Base-by-base conservation (phyloP, 2,797 vertebrate species). In the Danio kyathit region DNA sequence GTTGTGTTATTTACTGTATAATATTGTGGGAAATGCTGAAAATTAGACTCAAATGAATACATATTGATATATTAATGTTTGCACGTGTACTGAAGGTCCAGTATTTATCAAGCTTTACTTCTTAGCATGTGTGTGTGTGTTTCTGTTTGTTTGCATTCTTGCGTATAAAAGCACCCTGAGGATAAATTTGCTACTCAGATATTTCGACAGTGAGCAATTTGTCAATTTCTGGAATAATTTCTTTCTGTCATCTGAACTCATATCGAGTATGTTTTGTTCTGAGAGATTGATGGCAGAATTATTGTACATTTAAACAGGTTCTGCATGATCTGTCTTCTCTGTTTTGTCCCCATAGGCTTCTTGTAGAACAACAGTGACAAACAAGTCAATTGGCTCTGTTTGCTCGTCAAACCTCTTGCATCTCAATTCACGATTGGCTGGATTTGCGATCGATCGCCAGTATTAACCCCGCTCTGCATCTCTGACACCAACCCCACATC, bases 361-460 rank as follows among this genome's bases (percentile, higher is more conserved):
- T 57, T 57, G 63, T 48, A 59, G 17, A 69, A 60, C 65, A 59
- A 48, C 49, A n/a, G 40, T 0, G 19, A 16, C 29, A 54, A n/a
- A 43, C 69, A 19, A 48, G 2, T 40, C 5, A 41, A 51, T 70
- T 49, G 7, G 14, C 29, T 11, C 17, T 79, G n/a, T 61, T 48
- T 41, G 16, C 40, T 70, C 44, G 56, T 2, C 16, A 63, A 41
- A 51, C 10, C 21, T 61, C 72, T 74, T n/a, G 44, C 78, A 49
- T 69, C 65, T 51, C 46, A 51, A 12, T 60, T 41, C 6, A 16
- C n/a, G 8, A 75, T 14, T 41, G 73, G 7, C 29, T 57, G 63
- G 19, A 64, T 48, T 17, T 44, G 12, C 29, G 48, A 69, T 78
- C n/a, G 76, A 78, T 79, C 76, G 21, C 51, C 52, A 12, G 29